Percentiles rank a stretch among this genome's conserved stretches.
These are phyloP conservation scores for Oopsacas minuta DNA, from an alignment of 37 sponge, comb jelly and placozoan species.

Conservation along the genomic window DNA sequence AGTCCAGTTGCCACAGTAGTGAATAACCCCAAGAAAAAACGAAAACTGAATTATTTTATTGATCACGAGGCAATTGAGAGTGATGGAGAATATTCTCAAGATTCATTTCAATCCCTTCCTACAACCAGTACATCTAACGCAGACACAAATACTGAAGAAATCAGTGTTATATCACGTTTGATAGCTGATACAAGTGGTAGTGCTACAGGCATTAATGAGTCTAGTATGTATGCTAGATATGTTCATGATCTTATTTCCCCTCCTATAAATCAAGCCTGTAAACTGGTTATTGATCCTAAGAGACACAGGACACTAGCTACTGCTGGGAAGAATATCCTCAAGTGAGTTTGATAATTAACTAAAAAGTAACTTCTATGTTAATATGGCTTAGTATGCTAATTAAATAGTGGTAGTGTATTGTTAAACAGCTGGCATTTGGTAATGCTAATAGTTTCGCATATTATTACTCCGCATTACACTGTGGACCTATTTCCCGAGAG, in stretches of 20 bases:
- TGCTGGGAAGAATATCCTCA: background rate
- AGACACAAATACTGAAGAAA: background rate
- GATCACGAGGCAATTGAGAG: background rate
- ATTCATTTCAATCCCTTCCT: background rate
- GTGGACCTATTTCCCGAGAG: too few species aligned
- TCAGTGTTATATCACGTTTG: background rate
- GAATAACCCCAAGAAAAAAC: background rate
- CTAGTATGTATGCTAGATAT: conserved; percentile 7
- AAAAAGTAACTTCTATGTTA: too few species aligned
- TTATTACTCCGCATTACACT: too few species aligned
- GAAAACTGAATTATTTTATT: background rate
- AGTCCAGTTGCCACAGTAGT: background rate
- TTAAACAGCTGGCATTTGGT: too few species aligned
- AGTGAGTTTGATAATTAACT: background rate
- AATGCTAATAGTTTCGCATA: too few species aligned
- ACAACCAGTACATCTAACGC: background rate
- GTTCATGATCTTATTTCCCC: background rate
- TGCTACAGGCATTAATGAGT: background rate
- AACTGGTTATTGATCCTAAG: background rate
- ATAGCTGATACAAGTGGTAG: background rate
- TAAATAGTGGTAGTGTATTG: too few species aligned
- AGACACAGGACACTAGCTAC: background rate
- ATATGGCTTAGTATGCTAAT: too few species aligned
- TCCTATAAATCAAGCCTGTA: background rate
- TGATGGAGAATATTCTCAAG: background rate